These are phyloP conservation scores for Nephila pilipes DNA, from an alignment of 1,140 invertebrate species.

Conservation along the genomic window DNA sequence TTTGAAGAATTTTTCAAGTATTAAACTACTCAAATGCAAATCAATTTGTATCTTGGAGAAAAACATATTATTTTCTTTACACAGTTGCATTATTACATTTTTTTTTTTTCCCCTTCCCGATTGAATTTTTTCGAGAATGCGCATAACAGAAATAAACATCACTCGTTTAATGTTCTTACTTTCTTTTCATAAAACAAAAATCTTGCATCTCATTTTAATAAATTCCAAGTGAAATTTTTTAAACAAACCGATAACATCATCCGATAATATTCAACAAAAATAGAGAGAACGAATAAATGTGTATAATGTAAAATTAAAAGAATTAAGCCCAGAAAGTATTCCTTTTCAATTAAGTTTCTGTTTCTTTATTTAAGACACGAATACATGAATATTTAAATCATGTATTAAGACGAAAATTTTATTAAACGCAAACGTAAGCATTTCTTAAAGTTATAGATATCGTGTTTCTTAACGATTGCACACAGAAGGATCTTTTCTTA, in stretches of 20 bases:
- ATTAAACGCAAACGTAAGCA: conserved; percentile 10
- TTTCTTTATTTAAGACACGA: conserved; percentile 41
- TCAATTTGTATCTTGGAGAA: too few species aligned
- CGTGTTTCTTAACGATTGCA: conserved; percentile 28
- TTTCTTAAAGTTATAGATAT: conserved; percentile 7
- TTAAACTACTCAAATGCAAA: too few species aligned
- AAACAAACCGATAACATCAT: background rate
- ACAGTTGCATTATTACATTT: too few species aligned
- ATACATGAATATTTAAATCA: conserved; percentile 50
- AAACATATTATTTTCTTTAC: too few species aligned
- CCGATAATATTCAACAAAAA: background rate
- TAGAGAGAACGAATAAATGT: background rate
- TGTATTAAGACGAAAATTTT: conserved; percentile 8
- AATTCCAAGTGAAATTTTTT: background rate
- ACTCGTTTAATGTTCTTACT: too few species aligned
- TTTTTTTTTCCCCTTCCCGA: too few species aligned
- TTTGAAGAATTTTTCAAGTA: too few species aligned
- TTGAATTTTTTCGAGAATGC: too few species aligned
- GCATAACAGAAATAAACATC: too few species aligned
- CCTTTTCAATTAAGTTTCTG: conserved; percentile 17
- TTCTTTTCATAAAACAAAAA: too few species aligned
- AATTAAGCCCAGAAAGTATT: conserved; percentile 12
- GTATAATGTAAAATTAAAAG: conserved; percentile 2
- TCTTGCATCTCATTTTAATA: background rate
- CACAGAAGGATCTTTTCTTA: background rate